Evolutionary conservation across 1,140 invertebrate species (phyloP).

Genomic region (Phthorimaea operculella): DNA sequence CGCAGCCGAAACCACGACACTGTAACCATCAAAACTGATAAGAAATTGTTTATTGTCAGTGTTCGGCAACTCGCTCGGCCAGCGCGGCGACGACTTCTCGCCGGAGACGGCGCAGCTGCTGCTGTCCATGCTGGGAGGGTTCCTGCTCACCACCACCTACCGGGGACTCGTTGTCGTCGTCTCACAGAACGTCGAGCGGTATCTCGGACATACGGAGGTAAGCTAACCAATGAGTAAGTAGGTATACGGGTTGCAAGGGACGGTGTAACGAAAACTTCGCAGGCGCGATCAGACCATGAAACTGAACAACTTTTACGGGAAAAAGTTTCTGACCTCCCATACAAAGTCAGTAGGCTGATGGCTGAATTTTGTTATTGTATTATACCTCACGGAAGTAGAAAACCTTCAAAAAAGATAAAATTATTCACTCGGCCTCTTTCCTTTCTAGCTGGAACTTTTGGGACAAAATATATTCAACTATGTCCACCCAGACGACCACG

Average conservation of each 20-base stretch:
- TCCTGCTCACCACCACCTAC: slow-evolving; percentile 82
- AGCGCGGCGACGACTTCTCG: slow-evolving; percentile 28
- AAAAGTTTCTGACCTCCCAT: too few relatives aligned
- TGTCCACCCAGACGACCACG: slow-evolving; percentile 81
- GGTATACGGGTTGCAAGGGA: too few relatives aligned
- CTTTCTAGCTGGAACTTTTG: slow-evolving; percentile 80
- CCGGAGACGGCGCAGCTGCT: slow-evolving; percentile 45
- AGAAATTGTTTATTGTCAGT: slow-evolving; percentile 33
- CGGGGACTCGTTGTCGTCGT: slow-evolving; percentile 90
- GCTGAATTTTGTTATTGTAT: too few relatives aligned
- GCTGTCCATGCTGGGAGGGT: slow-evolving; percentile 71
- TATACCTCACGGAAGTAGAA: not conserved
- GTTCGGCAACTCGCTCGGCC: slow-evolving; percentile 59
- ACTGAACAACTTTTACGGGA: too few relatives aligned
- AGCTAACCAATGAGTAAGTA: too few relatives aligned
- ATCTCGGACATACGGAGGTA: slow-evolving; percentile 88
- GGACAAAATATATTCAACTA: slow-evolving; percentile 85
- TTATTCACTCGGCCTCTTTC: not conserved
- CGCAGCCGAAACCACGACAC: too few relatives aligned
- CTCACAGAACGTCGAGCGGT: slow-evolving; percentile 83
- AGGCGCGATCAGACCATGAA: too few relatives aligned
- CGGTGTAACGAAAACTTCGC: too few relatives aligned
- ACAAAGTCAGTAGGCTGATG: too few relatives aligned
- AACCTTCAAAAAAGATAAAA: not conserved
- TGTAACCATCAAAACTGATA: too few relatives aligned